A percentile compares a stretch with the other conserved stretches of the same genome.
Conservation (phyloP, 2,888 invertebrate genomes). For the Synanthedon vespiformis region DNA sequence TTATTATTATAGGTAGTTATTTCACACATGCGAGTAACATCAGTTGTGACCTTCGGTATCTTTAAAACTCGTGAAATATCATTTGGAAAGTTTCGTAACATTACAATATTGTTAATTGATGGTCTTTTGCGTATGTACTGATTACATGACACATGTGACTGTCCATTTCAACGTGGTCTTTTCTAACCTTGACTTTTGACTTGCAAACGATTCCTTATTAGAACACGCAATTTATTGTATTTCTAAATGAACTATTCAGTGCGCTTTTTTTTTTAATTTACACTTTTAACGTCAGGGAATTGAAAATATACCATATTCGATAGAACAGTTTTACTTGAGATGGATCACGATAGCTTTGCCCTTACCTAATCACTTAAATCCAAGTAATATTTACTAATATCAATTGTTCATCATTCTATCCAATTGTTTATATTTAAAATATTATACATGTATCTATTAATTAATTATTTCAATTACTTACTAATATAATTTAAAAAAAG, state of each 20-base stretch:
- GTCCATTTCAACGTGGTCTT: neutral
- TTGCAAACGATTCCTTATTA: neutral
- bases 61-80: neutral
- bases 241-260: no score
- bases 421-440: neutral
- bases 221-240: no score
- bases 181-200: neutral
- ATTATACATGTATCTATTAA: neutral
- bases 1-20: no score
- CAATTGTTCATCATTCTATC: neutral
- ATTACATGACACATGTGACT: neutral
- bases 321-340: no score
- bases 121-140: neutral
- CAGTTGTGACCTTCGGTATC: neutral
- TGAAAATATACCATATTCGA: no score
- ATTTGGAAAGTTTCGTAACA: neutral
- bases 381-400: neutral
- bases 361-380: no score
- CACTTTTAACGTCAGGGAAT: no score
- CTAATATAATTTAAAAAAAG: neutral
- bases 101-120: neutral
- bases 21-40: no score
- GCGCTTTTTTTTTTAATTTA: no score
- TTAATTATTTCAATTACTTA: neutral
- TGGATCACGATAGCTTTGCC: no score